A percentile compares a stretch with the other conserved stretches of the same genome.
phyloP scores from a whole-genome alignment of 2,888 invertebrate genomes.

The Octodonta nipae region DNA sequence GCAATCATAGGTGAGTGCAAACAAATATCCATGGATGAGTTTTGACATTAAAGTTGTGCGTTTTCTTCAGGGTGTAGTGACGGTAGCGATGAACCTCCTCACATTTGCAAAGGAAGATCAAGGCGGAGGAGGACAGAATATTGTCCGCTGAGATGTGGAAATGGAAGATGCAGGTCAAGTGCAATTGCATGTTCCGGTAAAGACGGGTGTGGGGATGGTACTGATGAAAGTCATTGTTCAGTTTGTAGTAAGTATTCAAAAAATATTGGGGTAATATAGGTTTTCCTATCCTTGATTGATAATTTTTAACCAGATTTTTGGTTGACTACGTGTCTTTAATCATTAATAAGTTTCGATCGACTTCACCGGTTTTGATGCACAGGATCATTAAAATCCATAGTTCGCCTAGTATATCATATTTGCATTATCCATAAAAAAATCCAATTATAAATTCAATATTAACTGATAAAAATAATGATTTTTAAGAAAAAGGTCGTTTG shows the following conservation, averaged over 20 bases:
- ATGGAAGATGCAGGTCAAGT: slow-evolving; percentile 76
- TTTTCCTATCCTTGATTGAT: too few species aligned
- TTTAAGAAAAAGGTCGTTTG: too few species aligned
- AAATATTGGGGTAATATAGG: too few species aligned
- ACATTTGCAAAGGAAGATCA: slow-evolving; percentile 52
- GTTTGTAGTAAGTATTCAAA: slow-evolving; percentile 84
- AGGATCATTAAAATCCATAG: slow-evolving; percentile 2
- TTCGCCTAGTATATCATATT: too few species aligned
- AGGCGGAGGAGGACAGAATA: slow-evolving; percentile 40
- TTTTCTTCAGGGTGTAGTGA: slow-evolving; percentile 41
- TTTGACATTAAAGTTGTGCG: neutral
- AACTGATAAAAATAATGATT: too few species aligned
- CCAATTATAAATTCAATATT: too few species aligned
- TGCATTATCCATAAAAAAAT: too few species aligned
- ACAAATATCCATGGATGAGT: neutral
- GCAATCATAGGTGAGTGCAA: slow-evolving; percentile 47
- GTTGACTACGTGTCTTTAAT: neutral
- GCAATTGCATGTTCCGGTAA: slow-evolving; percentile 81
- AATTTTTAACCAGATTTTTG: too few species aligned
- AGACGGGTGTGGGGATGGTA: slow-evolving; percentile 84
- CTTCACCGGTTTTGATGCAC: neutral
- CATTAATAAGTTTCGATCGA: neutral
- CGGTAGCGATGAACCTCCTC: slow-evolving; percentile 79
- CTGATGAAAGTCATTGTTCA: slow-evolving; percentile 70
- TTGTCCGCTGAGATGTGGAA: slow-evolving; percentile 75